Base-by-base conservation (phyloP, 2,888 invertebrate species). In the Drosophila fungiperda region DNA sequence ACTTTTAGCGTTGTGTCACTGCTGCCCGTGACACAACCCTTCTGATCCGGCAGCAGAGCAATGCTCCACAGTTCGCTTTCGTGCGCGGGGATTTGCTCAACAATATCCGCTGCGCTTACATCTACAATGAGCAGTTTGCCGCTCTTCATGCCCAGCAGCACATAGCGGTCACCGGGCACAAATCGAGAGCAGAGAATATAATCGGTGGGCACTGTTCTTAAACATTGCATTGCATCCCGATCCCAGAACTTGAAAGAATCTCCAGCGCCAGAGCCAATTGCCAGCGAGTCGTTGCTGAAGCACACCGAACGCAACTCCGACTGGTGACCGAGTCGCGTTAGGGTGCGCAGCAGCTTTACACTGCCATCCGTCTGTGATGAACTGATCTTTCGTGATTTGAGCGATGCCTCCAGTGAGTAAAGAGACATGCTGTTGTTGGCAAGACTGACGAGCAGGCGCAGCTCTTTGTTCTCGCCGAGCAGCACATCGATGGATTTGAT, bases 161-260 rank as follows among this genome's bases (percentile, higher is more conserved):
- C 95, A 94, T 99, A 97, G 17, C 98, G 95, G 94, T 99, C 99
- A 23, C 95, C 95, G 23, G 98, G 98, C 26, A 97, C 97, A 94
- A 99, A 98, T 78, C 95, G 94, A 3, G 96, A 94, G 36, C 91
- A 90, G 63, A 96, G 93, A 11, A 97, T 96, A 87, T 97, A 96
- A 68, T 96, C 94, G 17, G 94, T 92, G 0, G 91, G 90, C 63
- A 97, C 94, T 0, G 97, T 97, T 60, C 97, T 94, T 23, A 97
- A 94, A 80, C 97, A 96, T 52, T 95, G 93, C 79, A 96, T 94
- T 74, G 94, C 95, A 81, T 94, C 92, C 76, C 94, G 96, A 93
- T 98, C 98, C 99, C 99, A 99, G 59, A 99, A 94, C 94, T 99
- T 99, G 40, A 99, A 94, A 9, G 96, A 95, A 83, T 99, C 98